A percentile compares a stretch with the other conserved stretches of the same genome.
These are phyloP conservation scores for Smutsia gigantea DNA, from an alignment of 2,797 vertebrate species.

Conservation along the genomic window DNA sequence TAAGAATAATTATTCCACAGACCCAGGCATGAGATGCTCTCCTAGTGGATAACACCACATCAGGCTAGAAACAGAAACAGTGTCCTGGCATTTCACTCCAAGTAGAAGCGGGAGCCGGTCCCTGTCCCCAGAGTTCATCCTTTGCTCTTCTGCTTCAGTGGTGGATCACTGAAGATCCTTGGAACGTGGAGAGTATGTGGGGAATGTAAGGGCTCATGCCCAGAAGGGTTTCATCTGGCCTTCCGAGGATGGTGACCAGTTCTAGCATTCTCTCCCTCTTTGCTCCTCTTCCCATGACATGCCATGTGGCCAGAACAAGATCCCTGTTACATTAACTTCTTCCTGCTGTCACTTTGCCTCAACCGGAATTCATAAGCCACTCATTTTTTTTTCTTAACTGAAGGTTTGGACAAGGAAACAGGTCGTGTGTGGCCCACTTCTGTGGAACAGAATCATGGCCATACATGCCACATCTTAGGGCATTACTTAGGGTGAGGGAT, in stretches of 20 bases:
- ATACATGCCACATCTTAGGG: neutral
- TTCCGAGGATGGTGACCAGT: neutral
- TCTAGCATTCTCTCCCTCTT: neutral
- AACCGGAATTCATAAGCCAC: neutral
- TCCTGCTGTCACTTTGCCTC: neutral
- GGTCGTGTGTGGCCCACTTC: neutral
- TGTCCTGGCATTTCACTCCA: neutral
- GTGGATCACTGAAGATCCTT: neutral
- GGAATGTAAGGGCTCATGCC: too few relatives aligned
- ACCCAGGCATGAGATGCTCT: accelerated
- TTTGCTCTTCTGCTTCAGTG: neutral
- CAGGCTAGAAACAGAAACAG: neutral
- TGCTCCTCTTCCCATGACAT: neutral
- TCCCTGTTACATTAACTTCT: accelerated
- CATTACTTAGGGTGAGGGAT: neutral
- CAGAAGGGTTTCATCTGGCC: neutral
- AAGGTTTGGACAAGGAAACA: neutral
- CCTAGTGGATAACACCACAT: neutral
- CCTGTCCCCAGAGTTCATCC: neutral
- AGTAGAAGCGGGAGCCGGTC: neutral
- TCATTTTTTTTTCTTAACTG: neutral
- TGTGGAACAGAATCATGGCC: neutral
- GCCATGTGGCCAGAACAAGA: neutral
- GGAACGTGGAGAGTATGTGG: too few relatives aligned
- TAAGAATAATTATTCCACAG: neutral